phyloP scores from a whole-genome alignment of 2,888 invertebrate species.

The Listrodromus nycthemerus region DNA sequence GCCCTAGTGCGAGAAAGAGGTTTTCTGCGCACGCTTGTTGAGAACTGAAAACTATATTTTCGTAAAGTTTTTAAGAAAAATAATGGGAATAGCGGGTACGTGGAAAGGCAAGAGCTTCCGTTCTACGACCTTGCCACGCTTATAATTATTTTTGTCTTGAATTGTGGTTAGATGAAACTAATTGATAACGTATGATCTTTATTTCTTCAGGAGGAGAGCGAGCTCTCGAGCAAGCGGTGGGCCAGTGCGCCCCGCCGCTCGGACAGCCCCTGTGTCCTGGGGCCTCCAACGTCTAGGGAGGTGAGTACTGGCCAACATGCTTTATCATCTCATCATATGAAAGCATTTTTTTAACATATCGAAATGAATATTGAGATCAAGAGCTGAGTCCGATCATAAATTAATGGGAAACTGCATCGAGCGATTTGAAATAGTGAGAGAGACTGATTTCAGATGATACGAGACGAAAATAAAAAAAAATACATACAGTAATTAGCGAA shows the following conservation, averaged over 20 bases:
- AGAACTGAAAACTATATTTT: neutral
- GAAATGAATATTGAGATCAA: neutral
- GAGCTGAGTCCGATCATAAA: too few species aligned
- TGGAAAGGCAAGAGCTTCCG: too few species aligned
- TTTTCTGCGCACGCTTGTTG: too few species aligned
- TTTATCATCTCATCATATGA: neutral
- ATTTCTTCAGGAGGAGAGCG: conserved; percentile 89
- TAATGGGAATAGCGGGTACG: neutral
- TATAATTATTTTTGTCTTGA: neutral
- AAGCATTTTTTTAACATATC: neutral
- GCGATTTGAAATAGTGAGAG: too few species aligned
- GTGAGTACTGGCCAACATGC: conserved; percentile 63
- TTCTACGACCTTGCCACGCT: neutral
- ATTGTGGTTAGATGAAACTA: too few species aligned
- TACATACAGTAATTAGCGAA: too few species aligned
- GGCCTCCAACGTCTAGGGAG: conserved; percentile 84
- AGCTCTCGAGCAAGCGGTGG: conserved; percentile 89
- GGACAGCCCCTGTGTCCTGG: conserved; percentile 84
- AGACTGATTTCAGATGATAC: too few species aligned
- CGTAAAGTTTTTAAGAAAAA: neutral
- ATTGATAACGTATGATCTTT: conserved; percentile 45
- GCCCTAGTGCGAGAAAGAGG: too few species aligned
- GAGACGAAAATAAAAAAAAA: too few species aligned
- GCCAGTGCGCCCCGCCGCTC: conserved; percentile 88
- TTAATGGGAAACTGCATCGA: too few species aligned